Evolutionary conservation across 2,113 vertebrate species (phyloP), one percentile per base, ranked within the genome.

Genomic region (Agapornis roseicollis): DNA sequence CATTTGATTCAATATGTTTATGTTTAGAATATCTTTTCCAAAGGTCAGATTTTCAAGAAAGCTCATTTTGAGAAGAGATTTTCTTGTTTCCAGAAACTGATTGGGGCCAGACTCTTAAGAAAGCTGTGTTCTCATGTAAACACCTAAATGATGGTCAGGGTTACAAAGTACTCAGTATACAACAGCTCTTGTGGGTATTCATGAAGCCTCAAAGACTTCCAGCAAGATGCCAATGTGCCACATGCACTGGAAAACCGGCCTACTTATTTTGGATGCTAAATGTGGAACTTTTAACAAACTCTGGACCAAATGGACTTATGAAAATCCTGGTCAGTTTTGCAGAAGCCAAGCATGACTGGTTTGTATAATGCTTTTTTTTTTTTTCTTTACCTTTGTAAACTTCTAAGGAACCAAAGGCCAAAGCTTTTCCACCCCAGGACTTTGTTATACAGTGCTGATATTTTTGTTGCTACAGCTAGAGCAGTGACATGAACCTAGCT

Each of bases 31-130:
- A 88, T 52, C 58, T 85, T 85, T 92, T 79, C n/a, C 31, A 76
- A 95, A 92, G 66, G 41, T 6, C 44, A 80, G 39, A 58, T 82
- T 92, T 90, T 86, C 37, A 92, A 80, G 55, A 92, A 66, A 90
- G 39, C 47, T 94, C 61, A 76, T 13, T 90, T 39, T 77, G n/a
- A 94, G 66, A 90, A 2, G 31, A 77, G 44, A 90, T 90, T 85
- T 92, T 90, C 68, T 73, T 46, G 13, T 56, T 90, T 27, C 27
- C 22, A 96, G 55, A 91, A 94, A 85, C 1, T 56, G 41, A 63
- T 0, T n/a, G 4, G 22, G 79, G 39, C 10, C 64, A 90, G 50
- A 35, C 27, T 64, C 70, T 55, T 44, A 60, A 44, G 19, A 78
- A 93, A 92, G 13, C 20, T 72, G 31, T 19, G 4, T 44, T 89